phyloP scores from a whole-genome alignment of 2,888 invertebrate species.

The Caenorhabditis plicata region DNA sequence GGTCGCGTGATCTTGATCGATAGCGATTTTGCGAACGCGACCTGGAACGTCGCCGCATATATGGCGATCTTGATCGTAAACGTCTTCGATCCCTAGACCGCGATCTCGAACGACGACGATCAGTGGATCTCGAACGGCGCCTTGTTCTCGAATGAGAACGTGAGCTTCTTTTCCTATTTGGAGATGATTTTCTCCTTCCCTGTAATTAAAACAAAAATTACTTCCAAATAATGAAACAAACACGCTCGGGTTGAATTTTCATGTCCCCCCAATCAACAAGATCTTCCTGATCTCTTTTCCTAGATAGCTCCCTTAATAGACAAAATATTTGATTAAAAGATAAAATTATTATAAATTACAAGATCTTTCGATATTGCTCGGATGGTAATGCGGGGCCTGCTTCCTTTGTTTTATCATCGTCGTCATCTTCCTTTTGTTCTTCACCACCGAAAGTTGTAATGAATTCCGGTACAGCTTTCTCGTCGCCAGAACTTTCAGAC shows the following conservation, averaged over 20 bases:
- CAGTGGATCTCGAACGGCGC: neutral
- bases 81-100: slow-evolving; percentile 15
- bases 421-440: slow-evolving; percentile 16
- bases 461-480: slow-evolving; percentile 37
- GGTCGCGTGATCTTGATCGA: slow-evolving; percentile 6
- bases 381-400: slow-evolving; percentile 49
- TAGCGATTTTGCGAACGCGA: slow-evolving; percentile 9
- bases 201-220: slow-evolving; percentile 5
- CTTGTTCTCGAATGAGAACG: neutral
- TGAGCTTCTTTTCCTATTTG: neutral
- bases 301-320: slow-evolving; percentile 20
- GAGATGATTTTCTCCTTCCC: slow-evolving; percentile 10
- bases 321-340: neutral
- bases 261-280: slow-evolving; percentile 22
- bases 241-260: too few species aligned
- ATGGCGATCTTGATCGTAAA: neutral
- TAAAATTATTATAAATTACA: too few species aligned
- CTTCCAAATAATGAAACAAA: too few species aligned
- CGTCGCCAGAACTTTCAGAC: slow-evolving; percentile 19
- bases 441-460: slow-evolving; percentile 49
- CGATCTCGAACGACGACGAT: slow-evolving; percentile 5
- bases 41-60: slow-evolving; percentile 1
- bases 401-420: slow-evolving; percentile 16
- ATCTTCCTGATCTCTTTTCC: slow-evolving; percentile 17
- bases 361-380: slow-evolving; percentile 45